Evolutionary conservation across 2,113 vertebrate genomes (phyloP), one percentile per base, ranked within the genome.

Genomic region (Marmota flaviventris): DNA sequence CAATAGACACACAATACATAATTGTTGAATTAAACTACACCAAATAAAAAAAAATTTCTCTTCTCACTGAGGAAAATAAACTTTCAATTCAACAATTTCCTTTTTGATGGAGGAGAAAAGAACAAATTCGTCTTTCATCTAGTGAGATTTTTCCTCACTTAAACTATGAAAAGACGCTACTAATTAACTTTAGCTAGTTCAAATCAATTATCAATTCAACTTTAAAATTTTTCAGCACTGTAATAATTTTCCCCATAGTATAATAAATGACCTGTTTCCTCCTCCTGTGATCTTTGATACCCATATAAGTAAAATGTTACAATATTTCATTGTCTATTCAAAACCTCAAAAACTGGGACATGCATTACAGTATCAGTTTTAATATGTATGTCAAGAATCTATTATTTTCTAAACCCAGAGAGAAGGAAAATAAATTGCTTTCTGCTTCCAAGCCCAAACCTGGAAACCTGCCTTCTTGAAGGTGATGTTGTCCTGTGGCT

Each of bases 161-260:
- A 85, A 81, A 95, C 27, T 48, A 79, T 34, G 79, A 77, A 90
- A 94, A 88, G 78, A 94, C 96, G 53, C 18, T 70, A 70, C 8
- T 65, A 94, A 75, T 88, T 95, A 88, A 73, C 8, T 73, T 82
- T 84, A 86, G 14, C 2, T 88, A 53, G 20, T 76, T 92, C n/a
- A 95, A 42, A n/a, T 94, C 11, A 32, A 48, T 37, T 61, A 65
- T 96, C 78, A 85, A 37, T 69, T 87, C 51, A 95, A 75, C n/a
- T 69, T 85, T 51, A 56, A 78, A 75, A 37, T 4, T 13, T 87
- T 92, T 82, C 22, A 29, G 8, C 27, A 63, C 61, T 93, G 45
- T 20, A 48, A 63, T 87, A 12, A 51, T 18, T 82, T 95, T 95
- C 3, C 20, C 17, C 2, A 34, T 24, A n/a, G 4, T 73, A 78